Percentiles rank a stretch among this genome's conserved stretches.
These are phyloP conservation scores for Sebastes paucispinis DNA, from an alignment of 2,797 vertebrate species.

Conservation along the genomic window DNA sequence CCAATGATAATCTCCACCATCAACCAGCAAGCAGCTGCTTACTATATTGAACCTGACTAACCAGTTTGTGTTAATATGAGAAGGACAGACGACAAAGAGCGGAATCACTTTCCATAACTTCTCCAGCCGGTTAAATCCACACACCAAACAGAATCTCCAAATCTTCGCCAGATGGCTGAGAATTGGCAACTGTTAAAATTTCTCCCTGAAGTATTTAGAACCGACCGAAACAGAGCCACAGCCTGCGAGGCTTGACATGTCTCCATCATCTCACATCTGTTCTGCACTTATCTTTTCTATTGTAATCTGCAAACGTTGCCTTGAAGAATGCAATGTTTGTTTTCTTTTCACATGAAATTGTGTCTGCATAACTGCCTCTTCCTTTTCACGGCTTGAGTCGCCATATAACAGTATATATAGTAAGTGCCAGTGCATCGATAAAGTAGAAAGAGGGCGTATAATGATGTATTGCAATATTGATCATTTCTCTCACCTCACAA, in stretches of 20 bases:
- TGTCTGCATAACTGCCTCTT: neutral
- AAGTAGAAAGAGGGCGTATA: neutral
- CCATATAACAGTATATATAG: neutral
- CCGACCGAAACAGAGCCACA: neutral
- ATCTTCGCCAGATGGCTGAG: slow-evolving; percentile 32
- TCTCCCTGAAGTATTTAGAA: slow-evolving; percentile 15
- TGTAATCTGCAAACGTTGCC: neutral
- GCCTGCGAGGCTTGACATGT: slow-evolving; percentile 5
- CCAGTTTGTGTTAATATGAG: neutral
- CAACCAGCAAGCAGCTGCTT: neutral
- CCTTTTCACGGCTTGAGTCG: neutral
- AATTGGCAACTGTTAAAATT: slow-evolving; percentile 15
- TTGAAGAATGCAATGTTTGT: neutral
- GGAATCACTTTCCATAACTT: slow-evolving; percentile 9
- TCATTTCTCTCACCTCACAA: neutral
- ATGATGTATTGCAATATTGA: neutral
- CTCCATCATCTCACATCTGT: slow-evolving; percentile 36
- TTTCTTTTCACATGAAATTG: neutral
- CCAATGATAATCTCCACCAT: neutral
- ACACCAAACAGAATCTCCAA: neutral
- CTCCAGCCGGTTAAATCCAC: neutral
- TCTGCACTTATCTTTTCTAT: neutral
- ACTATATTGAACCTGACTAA: neutral
- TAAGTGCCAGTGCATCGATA: neutral
- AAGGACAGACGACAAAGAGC: neutral